These are phyloP conservation scores for Drosophila prosaltans DNA, from an alignment of 1,140 invertebrate species.

Conservation along the genomic window DNA sequence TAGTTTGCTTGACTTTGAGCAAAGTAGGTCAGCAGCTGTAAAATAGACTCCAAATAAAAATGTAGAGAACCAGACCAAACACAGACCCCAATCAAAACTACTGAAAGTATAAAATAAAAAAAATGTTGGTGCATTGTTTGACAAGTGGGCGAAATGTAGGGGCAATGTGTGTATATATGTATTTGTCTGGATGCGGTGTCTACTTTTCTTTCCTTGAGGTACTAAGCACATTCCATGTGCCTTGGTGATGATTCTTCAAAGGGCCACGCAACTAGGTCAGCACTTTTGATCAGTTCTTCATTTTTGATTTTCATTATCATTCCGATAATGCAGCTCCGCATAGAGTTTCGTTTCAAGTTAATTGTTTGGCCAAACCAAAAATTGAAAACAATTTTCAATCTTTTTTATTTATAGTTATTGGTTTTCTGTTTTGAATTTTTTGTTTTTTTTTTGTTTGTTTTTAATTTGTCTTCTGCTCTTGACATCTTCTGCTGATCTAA, in stretches of 20 bases:
- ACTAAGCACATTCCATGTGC: slow-evolving; percentile 15
- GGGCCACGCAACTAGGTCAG: slow-evolving; percentile 48
- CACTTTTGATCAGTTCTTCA: slow-evolving; percentile 32
- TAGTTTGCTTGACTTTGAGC: slow-evolving; percentile 66
- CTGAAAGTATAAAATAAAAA: slow-evolving; percentile 14
- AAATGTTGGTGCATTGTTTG: slow-evolving; percentile 51
- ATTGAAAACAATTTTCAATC: background rate
- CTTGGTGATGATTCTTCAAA: slow-evolving; percentile 17
- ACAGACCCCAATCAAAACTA: slow-evolving; percentile 53
- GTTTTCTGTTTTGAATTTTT: background rate
- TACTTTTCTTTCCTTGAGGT: slow-evolving; percentile 48
- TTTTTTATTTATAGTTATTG: background rate
- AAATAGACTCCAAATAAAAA: slow-evolving; percentile 62
- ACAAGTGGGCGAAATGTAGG: slow-evolving; percentile 19
- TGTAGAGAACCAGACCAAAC: slow-evolving; percentile 22
- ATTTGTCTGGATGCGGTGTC: slow-evolving; percentile 55
- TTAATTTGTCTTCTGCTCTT: slow-evolving; percentile 7
- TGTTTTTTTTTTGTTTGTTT: background rate
- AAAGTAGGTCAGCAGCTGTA: slow-evolving; percentile 79
- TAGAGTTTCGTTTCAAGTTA: background rate
- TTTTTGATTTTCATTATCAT: slow-evolving; percentile 49
- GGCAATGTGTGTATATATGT: slow-evolving; percentile 14
- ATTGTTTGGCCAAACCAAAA: slow-evolving; percentile 7
- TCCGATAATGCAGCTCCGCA: slow-evolving; percentile 24
- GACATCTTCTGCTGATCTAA: slow-evolving; percentile 5